Conservation (phyloP, 92 coral and sea anemone species). For the Bergia sp. region DNA sequence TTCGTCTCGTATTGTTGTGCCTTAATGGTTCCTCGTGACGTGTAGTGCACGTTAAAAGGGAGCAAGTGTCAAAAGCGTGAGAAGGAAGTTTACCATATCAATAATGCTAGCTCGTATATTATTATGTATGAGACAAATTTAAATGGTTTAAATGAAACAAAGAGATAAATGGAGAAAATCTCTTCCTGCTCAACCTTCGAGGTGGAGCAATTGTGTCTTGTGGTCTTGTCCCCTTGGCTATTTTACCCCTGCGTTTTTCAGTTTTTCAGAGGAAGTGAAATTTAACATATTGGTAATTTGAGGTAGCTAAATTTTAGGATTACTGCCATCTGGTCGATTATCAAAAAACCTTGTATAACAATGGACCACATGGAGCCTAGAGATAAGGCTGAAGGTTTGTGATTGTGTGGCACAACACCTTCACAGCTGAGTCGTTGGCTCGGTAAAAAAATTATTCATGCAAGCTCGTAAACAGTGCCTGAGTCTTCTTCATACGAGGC, state of each 20-base stretch:
- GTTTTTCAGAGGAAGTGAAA: constrained; percentile 28
- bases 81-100: constrained; percentile 76
- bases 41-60: constrained; percentile 18
- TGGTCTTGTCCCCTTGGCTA: constrained; percentile 3
- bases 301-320: constrained; percentile 75
- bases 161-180: constrained; percentile 47
- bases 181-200: constrained; percentile 20
- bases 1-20: constrained; percentile 36
- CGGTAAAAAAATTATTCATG: constrained; percentile 52
- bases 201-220: constrained; percentile 19
- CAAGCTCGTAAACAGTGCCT: constrained; percentile 40
- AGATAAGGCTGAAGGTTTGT: constrained; percentile 80
- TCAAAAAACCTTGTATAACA: constrained; percentile 86
- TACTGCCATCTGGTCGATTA: constrained; percentile 97
- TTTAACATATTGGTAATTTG: constrained; percentile 58
- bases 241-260: constrained; percentile 16
- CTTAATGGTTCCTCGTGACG: constrained; percentile 46
- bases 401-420: constrained; percentile 74
- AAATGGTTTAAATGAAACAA: constrained; percentile 60
- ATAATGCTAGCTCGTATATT: constrained; percentile 54
- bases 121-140: constrained; percentile 67
- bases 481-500: background rate
- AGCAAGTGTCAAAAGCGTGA: constrained; percentile 55
- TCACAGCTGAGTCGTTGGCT: constrained; percentile 71
- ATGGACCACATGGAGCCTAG: constrained; percentile 94